Evolutionary conservation across 2,113 vertebrate species (phyloP).

Genomic region (Pterocles burchelli): DNA sequence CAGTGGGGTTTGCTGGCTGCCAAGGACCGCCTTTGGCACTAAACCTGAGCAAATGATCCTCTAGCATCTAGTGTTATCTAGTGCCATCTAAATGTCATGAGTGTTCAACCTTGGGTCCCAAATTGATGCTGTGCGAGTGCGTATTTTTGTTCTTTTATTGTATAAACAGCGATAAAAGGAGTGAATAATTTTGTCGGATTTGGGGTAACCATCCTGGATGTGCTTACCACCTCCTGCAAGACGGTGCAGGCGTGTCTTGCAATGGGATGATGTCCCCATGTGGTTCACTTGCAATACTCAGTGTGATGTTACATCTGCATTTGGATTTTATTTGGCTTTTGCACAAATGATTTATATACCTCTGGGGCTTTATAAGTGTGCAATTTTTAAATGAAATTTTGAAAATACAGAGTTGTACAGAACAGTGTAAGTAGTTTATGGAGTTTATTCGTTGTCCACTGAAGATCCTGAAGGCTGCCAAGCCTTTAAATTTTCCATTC

Average conservation of each 20-base stretch:
- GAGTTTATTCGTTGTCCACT: neutral
- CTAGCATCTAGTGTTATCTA: too few species aligned
- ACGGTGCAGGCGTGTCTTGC: accelerated
- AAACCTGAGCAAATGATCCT: neutral
- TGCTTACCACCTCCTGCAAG: neutral
- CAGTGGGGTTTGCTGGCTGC: neutral
- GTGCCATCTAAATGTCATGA: accelerated
- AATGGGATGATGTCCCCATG: accelerated
- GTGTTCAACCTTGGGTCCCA: accelerated
- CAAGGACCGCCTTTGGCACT: accelerated
- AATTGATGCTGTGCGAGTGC: accelerated
- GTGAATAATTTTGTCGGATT: accelerated
- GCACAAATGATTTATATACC: neutral
- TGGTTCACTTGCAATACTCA: neutral
- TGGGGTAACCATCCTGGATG: neutral
- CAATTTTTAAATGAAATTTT: neutral
- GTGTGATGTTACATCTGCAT: neutral
- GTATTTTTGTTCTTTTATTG: neutral
- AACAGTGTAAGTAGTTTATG: slow-evolving; percentile 24
- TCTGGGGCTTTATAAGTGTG: neutral
- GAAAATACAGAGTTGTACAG: neutral
- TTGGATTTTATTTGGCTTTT: neutral
- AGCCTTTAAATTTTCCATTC: neutral
- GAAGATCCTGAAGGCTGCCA: slow-evolving; percentile 15
- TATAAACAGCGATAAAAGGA: neutral